Evolutionary conservation across 2,113 vertebrate genomes (phyloP).

Genomic region (Tauraco erythrolophus): DNA sequence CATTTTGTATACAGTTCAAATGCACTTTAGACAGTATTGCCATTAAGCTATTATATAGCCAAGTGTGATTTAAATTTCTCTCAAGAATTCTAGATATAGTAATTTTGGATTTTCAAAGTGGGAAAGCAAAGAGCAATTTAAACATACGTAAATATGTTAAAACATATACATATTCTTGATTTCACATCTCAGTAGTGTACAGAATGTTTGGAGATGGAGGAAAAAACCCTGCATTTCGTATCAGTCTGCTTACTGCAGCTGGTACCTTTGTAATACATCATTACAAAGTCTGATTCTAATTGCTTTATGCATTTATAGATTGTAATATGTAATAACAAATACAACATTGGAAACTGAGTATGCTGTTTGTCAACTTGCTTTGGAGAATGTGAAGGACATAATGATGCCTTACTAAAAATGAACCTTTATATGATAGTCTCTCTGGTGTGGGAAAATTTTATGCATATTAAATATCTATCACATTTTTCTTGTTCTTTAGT

Average conservation of each 20-base stretch:
- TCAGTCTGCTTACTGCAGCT: not conserved
- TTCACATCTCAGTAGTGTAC: not conserved
- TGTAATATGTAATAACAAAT: not conserved
- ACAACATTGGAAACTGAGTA: not conserved
- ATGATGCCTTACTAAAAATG: not conserved
- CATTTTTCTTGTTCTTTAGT: not conserved
- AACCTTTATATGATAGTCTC: not conserved
- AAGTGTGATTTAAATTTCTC: not conserved
- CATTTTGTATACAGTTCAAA: not conserved
- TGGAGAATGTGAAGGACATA: not conserved
- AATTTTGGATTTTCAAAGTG: not conserved
- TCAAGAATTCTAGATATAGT: not conserved
- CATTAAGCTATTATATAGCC: not conserved
- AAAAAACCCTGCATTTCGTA: not conserved
- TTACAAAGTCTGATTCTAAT: not conserved
- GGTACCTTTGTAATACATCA: not conserved
- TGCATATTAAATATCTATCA: not conserved
- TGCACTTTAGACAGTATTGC: not conserved
- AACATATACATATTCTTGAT: not conserved
- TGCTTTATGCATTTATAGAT: not conserved
- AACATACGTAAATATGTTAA: not conserved
- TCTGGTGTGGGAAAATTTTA: not conserved
- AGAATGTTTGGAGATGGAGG: not conserved
- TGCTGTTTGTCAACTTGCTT: not conserved
- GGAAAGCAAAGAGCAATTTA: not conserved